Evolutionary conservation across 2,888 invertebrate genomes (phyloP), one percentile per base, ranked within the genome.

Genomic region (Nemapogon koenigi): DNA sequence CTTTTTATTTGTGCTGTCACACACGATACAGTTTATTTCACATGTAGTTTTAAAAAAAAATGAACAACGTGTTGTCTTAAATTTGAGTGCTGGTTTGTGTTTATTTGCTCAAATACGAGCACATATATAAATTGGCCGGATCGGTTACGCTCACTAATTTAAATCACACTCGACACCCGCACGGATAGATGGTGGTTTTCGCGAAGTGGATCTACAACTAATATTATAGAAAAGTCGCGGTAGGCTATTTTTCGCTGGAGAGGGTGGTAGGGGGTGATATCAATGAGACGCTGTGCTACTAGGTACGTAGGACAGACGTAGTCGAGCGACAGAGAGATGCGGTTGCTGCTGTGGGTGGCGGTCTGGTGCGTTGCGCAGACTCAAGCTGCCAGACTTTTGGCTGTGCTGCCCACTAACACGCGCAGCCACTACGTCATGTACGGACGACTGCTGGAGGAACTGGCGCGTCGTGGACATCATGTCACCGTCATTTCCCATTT

Each of bases 401-500:
- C 64, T 42, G 69, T 81, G 29, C 55, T 81, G 47, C 81, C 81
- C 15, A 78, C 80, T 31, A 73, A 81, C 59, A 79, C 79, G 30
- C 69, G 70, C 49, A 82, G 82, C 55, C 81, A 82, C 55, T 67
- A 73, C 45, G 79, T 78, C 39, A 80, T 81, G 70, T 81, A 79
- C 49, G 73, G 80, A 40, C 59, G 64, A 38, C 62, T 81, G 13
- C 51, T 81, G 15, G 64, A 70, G 16, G 79, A 70, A 1, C 62
- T 81, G 14, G 79, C 76, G 6, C 50, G 46, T 18, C 59, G 57
- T 37, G 59, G 73, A 18, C 75, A 81, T 39, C 63, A 78, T 2
- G 55, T 81, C 10, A 81, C 81, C 2, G 62, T 81, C 35, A 56
- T 81, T 41, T 64, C 75, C 17, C 81, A 81, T 49, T 73, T 80